Evolutionary conservation across 2,888 invertebrate species (phyloP).

Genomic region (Rhyacophila evoluta): DNA sequence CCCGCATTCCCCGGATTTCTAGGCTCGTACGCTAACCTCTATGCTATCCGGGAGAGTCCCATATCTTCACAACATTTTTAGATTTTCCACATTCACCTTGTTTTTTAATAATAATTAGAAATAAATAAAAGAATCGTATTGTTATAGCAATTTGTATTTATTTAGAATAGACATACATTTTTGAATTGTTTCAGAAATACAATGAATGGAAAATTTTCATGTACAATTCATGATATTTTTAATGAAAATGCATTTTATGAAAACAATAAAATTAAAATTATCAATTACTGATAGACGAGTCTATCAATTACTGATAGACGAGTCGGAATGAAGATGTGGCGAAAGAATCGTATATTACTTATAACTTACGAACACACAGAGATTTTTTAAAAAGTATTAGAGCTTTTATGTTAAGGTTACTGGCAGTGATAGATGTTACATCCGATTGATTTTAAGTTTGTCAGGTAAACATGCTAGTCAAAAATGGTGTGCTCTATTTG

Average conservation of each 20-base stretch:
- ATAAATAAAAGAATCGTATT: no score
- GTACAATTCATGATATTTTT: not conserved
- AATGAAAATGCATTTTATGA: not conserved
- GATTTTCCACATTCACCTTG: no score
- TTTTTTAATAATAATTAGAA: no score
- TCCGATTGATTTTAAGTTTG: not conserved
- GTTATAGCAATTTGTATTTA: constrained; percentile 20
- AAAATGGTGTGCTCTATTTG: not conserved
- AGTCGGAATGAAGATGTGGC: constrained; percentile 20
- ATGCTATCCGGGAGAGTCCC: no score
- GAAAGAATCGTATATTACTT: constrained; percentile 1
- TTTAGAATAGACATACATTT: constrained; percentile 31
- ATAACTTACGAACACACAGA: constrained; percentile 28
- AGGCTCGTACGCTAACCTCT: no score
- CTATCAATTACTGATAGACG: not conserved
- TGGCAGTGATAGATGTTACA: not conserved
- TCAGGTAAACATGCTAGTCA: not conserved
- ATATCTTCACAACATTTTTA: no score
- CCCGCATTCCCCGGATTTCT: no score
- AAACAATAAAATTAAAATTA: not conserved
- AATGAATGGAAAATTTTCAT: not conserved
- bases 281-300: not conserved
- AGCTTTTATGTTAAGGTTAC: constrained; percentile 1
- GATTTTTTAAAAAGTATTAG: constrained; percentile 23
- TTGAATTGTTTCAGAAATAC: constrained; percentile 9